Percentiles rank a stretch among this genome's conserved stretches.
Evolutionary conservation across 2,888 invertebrate species (phyloP).

Genomic region (Campoplex nolae): DNA sequence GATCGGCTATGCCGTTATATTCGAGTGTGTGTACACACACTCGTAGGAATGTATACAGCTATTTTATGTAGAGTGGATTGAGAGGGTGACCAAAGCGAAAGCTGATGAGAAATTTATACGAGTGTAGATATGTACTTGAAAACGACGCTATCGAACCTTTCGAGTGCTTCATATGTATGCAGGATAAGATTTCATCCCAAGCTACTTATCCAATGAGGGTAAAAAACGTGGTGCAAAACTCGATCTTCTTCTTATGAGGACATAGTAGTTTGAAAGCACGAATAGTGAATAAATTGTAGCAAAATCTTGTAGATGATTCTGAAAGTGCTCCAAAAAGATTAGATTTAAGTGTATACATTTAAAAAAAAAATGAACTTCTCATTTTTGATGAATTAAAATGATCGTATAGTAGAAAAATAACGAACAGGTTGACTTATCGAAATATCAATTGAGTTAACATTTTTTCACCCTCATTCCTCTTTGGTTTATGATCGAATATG

Average conservation of each 20-base stretch:
- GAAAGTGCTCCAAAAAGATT: neutral
- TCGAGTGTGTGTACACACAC: constrained; percentile 13
- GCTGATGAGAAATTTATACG: constrained; percentile 59
- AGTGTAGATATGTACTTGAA: constrained; percentile 13
- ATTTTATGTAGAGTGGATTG: neutral
- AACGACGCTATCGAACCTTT: constrained; percentile 14
- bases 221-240: neutral
- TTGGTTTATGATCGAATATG: constrained; percentile 30
- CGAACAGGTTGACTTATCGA: neutral
- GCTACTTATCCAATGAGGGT: constrained; percentile 43
- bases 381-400: no score
- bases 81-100: constrained; percentile 15
- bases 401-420: neutral
- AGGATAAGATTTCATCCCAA: constrained; percentile 15
- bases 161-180: constrained; percentile 37
- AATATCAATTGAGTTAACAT: constrained; percentile 9
- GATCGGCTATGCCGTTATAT: constrained; percentile 31
- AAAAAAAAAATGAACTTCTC: no score
- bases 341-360: neutral
- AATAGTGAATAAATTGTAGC: neutral
- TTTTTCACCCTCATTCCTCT: constrained; percentile 32
- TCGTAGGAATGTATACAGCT: neutral
- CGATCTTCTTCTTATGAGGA: neutral
- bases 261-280: neutral
- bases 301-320: neutral